These are phyloP conservation scores for Chaenodraco wilsoni DNA, from an alignment of 2,797 vertebrate species.

Conservation along the genomic window DNA sequence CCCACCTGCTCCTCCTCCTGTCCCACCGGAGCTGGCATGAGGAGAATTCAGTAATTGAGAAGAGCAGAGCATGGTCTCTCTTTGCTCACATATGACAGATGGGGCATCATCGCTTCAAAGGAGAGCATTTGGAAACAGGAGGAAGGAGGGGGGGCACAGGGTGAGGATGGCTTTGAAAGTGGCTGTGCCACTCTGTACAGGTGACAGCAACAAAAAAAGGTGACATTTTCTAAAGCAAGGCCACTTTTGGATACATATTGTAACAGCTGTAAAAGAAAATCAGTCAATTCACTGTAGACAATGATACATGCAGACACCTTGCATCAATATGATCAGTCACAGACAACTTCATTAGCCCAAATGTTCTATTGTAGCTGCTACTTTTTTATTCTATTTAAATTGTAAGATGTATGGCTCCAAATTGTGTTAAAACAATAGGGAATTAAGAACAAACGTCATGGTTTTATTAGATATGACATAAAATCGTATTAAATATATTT, in stretches of 20 bases:
- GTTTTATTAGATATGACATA: background rate
- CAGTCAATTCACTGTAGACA: background rate
- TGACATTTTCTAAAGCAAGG: slow-evolving; percentile 7
- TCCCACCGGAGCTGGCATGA: slow-evolving; percentile 93
- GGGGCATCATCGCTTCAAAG: slow-evolving; percentile 99
- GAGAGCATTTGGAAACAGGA: slow-evolving; percentile 92
- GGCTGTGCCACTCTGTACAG: slow-evolving; percentile 88
- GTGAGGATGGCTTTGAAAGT: slow-evolving; percentile 71
- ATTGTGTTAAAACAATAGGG: background rate
- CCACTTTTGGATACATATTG: background rate
- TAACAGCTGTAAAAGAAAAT: background rate
- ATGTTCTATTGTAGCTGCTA: background rate
- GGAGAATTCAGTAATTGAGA: slow-evolving; percentile 96
- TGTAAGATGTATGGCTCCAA: background rate
- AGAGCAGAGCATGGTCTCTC: slow-evolving; percentile 95
- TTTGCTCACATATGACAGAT: slow-evolving; percentile 97
- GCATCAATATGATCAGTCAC: slow-evolving; percentile 20
- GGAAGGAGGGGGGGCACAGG: slow-evolving; percentile 82
- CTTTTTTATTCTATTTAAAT: background rate
- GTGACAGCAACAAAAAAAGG: slow-evolving; percentile 80
- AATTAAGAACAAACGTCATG: background rate
- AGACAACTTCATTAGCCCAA: slow-evolving; percentile 34
- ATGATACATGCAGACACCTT: slow-evolving; percentile 18
- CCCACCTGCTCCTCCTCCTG: slow-evolving; percentile 93
- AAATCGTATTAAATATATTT: slow-evolving; percentile 9